Evolutionary conservation across 2,888 invertebrate genomes (phyloP).

Genomic region (Abrostola tripartita): DNA sequence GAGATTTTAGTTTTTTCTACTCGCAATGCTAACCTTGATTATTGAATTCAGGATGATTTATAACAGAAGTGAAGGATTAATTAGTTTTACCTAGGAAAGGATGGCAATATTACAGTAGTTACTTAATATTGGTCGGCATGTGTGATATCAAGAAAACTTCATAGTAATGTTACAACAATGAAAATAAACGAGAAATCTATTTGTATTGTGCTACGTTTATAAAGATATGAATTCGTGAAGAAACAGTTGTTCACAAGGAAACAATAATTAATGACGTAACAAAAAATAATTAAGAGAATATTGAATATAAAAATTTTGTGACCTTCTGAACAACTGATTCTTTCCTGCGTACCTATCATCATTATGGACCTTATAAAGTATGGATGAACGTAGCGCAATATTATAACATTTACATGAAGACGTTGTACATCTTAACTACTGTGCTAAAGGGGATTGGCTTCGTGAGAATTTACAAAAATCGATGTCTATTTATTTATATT

Average conservation of each 20-base stretch:
- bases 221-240: neutral
- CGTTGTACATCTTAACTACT: conserved; percentile 35
- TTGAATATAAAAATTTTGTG: neutral
- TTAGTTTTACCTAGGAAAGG: conserved; percentile 22
- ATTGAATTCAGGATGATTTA: neutral
- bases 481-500: conserved; percentile 32
- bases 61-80: neutral
- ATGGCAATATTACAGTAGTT: conserved; percentile 33
- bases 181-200: conserved; percentile 14
- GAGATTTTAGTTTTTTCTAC: neutral
- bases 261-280: too few species aligned
- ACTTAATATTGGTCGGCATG: conserved; percentile 30
- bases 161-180: conserved; percentile 38
- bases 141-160: conserved; percentile 32
- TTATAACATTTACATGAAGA: conserved; percentile 31
- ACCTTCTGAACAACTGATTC: too few species aligned
- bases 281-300: too few species aligned
- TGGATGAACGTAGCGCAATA: conserved; percentile 34
- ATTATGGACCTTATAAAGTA: conserved; percentile 18
- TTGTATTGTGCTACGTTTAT: conserved; percentile 24
- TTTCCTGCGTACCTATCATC: neutral
- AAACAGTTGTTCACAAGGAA: too few species aligned
- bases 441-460: conserved; percentile 54
- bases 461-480: conserved; percentile 54
- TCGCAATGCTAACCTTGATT: neutral